Base-by-base conservation (phyloP, 30 jellyfish, hydroid and myxozoan genomes). In the Aurelia aurita region DNA sequence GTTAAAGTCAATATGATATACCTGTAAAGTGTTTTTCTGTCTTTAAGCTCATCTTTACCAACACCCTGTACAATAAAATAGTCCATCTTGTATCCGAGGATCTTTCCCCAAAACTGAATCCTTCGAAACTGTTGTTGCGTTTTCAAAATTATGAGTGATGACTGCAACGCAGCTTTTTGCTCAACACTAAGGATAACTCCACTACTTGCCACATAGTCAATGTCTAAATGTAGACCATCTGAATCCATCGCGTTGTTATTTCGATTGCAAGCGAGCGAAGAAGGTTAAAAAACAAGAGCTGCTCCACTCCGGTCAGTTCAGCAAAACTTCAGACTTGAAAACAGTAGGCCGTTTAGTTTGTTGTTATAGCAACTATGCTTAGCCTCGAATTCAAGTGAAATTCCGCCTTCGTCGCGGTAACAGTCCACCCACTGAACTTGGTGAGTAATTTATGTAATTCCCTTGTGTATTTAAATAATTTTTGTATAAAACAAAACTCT, bases 131-230 rank as follows among this genome's bases (percentile, higher is more conserved):
- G 83, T 65, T 92, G 98, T 47, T 92, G 98, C 12, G 88, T 55
- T 66, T 92, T 87, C 58, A 92, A 59, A 19, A 92, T 87, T 19
- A 67, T 60, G 8, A 92, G 88, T 5, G 98, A 92, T 12, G 98
- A 81, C 60, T 92, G 95, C 55, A 92, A 80, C 26, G 98, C 98
- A 18, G 98, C 95, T 80, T 92, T 92, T 57, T 92, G 96, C 74
- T 92, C 98, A 7, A 92, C 90, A 79, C 98, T 92, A 25, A 92
- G 86, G 16, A 92, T 65, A 29, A 80, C 91, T 32, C 98, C 98
- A 80, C 98, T 92, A 35, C 98, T 92, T 26, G 95, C 88, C 15
- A 87, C 98, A 82, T 80, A 92, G 68, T 92, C 98, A 51, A 82
- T 34, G 44, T 87, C 90, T 8, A 79, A 66, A 23, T 74, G 84